Percentiles rank a stretch among this genome's conserved stretches.
phyloP scores from a whole-genome alignment of 2,113 vertebrate genomes.

The Tyrannus savana region DNA sequence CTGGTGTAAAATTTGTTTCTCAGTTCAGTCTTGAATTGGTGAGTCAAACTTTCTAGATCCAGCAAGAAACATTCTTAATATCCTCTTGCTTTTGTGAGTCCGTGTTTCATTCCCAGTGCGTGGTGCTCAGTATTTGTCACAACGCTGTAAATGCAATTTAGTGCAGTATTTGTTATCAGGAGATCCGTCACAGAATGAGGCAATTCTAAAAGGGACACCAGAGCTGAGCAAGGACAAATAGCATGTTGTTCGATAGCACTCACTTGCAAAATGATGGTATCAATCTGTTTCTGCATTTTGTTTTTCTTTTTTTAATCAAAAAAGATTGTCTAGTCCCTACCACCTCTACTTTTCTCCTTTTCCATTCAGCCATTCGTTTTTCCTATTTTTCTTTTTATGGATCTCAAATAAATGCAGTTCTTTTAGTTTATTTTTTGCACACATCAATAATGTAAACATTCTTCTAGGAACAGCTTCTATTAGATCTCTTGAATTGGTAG shows the following conservation, averaged over 20 bases:
- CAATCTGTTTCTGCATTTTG: background rate
- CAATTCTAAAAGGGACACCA: background rate
- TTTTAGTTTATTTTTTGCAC: background rate
- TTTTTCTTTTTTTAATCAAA: background rate
- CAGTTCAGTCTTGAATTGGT: background rate
- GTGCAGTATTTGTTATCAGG: background rate
- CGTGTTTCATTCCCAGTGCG: background rate
- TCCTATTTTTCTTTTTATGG: background rate
- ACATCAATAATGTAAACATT: background rate
- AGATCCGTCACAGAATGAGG: background rate
- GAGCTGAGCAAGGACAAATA: background rate
- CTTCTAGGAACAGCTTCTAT: background rate
- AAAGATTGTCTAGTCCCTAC: accelerated
- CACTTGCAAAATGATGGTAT: background rate
- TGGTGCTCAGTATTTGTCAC: background rate
- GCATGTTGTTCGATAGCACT: background rate
- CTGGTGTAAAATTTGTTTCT: background rate
- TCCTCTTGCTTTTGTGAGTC: background rate
- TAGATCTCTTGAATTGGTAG: background rate
- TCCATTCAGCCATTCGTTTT: background rate
- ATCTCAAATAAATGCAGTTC: background rate
- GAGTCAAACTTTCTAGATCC: background rate
- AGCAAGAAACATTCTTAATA: background rate
- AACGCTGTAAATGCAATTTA: background rate
- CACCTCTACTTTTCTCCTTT: background rate